Base-by-base conservation (phyloP, 2,113 vertebrate species). In the Ornithorhynchus anatinus region DNA sequence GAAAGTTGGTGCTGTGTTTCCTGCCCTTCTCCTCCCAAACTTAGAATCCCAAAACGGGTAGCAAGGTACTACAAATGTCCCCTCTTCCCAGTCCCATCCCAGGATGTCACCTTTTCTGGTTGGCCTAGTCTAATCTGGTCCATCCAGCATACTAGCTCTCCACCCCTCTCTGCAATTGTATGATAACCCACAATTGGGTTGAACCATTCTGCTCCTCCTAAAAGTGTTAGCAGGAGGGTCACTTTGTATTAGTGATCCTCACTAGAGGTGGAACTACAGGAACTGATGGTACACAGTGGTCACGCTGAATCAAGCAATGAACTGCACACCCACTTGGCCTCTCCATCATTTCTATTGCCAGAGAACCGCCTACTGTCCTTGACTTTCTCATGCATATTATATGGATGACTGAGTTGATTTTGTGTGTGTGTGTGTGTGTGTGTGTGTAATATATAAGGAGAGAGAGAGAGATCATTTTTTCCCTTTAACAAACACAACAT, bases 351-450 rank as follows among this genome's bases (percentile, higher is more conserved):
- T 72, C 5, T 8, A 27, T 20, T 54, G 74, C 66, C 43, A 59
- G 31, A 37, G 42, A 38, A 66, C 25, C 37, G 54, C 63, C 0
- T 58, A 10, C 64, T 77, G 47, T 68, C 68, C 74, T 89, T 86
- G 40, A 78, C 44, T n/a, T 84, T 73, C 29, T 67, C 50, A 3
- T 36, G 20, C 6, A 9, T 12, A 17, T 51, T 40, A 12, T 27
- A 51, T 35, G 22, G 23, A 4, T 39, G 58, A 69, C 31, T 58
- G 51, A 60, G 54, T 35, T 75, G 38, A 50, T 52, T 72, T 6
- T 52, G 36, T 35, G 50, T 57, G 43, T 50, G 9, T 67, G 33
- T 76, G 79, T 88, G 61, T 82, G 58, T 15, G 50, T 57, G 43
- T 50, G 9, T 67, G 33, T 76, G 79, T 88, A 61, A n/a, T 82